phyloP scores from a whole-genome alignment of 2,888 invertebrate genomes.

The Lutraria lutraria region DNA sequence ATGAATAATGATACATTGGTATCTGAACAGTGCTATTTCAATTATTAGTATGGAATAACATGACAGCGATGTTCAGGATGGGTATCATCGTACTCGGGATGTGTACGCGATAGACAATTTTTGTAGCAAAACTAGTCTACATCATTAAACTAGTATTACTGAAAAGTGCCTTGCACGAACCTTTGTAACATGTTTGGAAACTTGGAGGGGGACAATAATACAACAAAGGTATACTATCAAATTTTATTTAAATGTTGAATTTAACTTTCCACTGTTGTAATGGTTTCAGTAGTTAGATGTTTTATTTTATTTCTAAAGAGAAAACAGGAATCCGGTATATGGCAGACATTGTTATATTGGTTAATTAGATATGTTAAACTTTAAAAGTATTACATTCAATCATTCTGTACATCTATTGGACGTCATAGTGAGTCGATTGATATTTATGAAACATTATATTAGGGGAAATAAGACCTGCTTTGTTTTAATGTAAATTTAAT shows the following conservation, averaged over 20 bases:
- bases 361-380: too few relatives aligned
- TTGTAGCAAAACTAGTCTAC: background rate
- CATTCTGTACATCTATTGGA: too few relatives aligned
- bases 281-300: background rate
- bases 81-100: background rate
- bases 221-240: background rate
- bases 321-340: background rate
- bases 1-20: slow-evolving; percentile 38
- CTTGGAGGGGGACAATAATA: background rate
- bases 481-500: too few relatives aligned
- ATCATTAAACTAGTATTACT: background rate
- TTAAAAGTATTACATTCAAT: too few relatives aligned
- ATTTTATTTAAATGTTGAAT: background rate
- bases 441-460: too few relatives aligned
- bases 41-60: slow-evolving; percentile 11
- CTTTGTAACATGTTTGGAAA: background rate
- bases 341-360: background rate
- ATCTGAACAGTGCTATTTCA: slow-evolving; percentile 28
- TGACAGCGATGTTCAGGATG: background rate
- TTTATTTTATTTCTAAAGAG: background rate
- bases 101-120: background rate
- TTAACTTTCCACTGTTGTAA: background rate
- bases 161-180: background rate
- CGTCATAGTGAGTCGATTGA: too few relatives aligned
- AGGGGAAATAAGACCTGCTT: too few relatives aligned